Base-by-base conservation (phyloP, 2,113 vertebrate species). In the Coptodon rendalli region DNA sequence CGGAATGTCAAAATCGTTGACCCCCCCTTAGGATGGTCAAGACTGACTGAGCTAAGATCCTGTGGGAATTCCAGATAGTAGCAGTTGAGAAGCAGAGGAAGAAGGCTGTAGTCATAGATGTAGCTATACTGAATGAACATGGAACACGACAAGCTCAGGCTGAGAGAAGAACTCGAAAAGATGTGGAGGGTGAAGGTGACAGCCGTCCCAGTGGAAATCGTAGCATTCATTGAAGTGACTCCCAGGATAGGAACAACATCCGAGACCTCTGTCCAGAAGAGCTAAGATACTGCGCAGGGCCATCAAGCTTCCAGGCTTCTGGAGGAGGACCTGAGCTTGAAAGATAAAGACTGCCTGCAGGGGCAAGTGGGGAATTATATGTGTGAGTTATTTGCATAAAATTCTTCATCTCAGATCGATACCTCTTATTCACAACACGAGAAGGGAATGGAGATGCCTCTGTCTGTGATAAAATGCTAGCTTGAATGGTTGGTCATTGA, bases 401-500 rank as follows among this genome's bases (percentile, higher is more conserved):
- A 83, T 10, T 76, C 76, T 86, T 36, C 34, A 6, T 87, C 29
- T 10, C 57, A 16, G 85, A 81, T n/a, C 68, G 22, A 36, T 24
- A 27, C 3, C 3, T 83, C 43, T 87, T 24, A 73, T 90, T 87
- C n/a, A 29, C 24, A 86, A 53, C 9, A 24, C 5, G 53, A 27
- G 34, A 59, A 14, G 29, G 27, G 38, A 40, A 24, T 34, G 40
- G 59, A 80, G 82, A 83, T 4, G 78, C 38, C 29, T 29, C 4
- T 57, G 34, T 89, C 9, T 79, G 71, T 43, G 81, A 86, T 43
- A 34, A 53, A 80, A 36, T 24, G 76, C 89, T 80, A 50, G 81
- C 24, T 59, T 66, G 48, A 92, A 94, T 82, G 43, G 10, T 31
- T 14, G 36, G 19, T 87, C 43, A 29, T 24, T 94, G 87, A 87